These are phyloP conservation scores for Tachysurus fulvidraco DNA, from an alignment of 2,113 vertebrate genomes.

Conservation along the genomic window DNA sequence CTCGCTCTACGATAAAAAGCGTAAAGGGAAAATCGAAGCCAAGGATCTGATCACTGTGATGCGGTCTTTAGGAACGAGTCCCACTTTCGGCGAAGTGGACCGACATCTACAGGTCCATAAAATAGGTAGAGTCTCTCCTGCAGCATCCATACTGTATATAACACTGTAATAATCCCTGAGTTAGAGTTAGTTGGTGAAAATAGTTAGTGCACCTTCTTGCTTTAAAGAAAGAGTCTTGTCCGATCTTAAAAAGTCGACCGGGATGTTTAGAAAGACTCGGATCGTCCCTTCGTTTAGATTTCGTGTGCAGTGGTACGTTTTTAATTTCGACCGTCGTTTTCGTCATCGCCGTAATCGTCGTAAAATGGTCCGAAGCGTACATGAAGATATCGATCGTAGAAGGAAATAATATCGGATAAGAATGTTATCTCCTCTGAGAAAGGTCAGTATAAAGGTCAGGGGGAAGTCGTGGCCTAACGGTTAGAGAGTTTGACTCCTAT, in stretches of 20 bases:
- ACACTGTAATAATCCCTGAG: neutral
- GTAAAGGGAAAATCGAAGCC: slow-evolving; percentile 84
- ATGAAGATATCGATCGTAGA: neutral
- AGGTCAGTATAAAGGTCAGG: neutral
- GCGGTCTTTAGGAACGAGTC: slow-evolving; percentile 87
- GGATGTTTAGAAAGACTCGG: neutral
- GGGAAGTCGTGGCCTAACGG: too few species aligned
- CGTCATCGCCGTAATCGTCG: too few species aligned
- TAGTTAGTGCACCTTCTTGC: neutral
- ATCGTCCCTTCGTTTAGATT: too few species aligned
- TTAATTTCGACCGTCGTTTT: too few species aligned
- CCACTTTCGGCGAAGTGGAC: slow-evolving; percentile 80
- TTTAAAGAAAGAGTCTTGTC: neutral
- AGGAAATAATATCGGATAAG: neutral
- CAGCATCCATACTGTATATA: neutral
- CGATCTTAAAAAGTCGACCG: neutral
- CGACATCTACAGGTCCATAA: slow-evolving; percentile 85
- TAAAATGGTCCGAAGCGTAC: neutral
- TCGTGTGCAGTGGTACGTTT: too few species aligned
- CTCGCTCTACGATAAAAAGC: slow-evolving; percentile 92
- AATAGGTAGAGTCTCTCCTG: slow-evolving; percentile 73
- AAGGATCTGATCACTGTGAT: slow-evolving; percentile 87
- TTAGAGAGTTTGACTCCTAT: too few species aligned
- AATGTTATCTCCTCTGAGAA: neutral
- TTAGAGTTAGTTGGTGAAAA: neutral